phyloP scores from a whole-genome alignment of 2,113 vertebrate genomes.

The Saiga tatarica region DNA sequence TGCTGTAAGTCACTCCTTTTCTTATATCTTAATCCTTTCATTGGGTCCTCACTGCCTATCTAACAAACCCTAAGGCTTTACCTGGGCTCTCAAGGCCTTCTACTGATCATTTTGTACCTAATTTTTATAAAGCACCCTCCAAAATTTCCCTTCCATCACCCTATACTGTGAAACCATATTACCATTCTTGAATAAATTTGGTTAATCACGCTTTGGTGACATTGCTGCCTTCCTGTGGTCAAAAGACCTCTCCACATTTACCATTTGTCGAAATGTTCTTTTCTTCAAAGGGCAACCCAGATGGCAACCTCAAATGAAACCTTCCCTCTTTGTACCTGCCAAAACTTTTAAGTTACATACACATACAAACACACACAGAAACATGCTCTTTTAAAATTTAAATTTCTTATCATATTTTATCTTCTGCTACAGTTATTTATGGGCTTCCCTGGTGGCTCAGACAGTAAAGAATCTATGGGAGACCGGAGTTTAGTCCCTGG shows the following conservation, averaged over 20 bases:
- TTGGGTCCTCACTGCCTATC: neutral
- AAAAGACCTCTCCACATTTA: neutral
- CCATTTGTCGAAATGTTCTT: neutral
- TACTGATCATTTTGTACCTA: neutral
- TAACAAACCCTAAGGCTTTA: neutral
- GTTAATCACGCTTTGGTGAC: neutral
- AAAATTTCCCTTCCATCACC: neutral
- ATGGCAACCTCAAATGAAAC: neutral
- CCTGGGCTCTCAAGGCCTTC: neutral
- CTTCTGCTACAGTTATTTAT: neutral
- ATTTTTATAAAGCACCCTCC: neutral
- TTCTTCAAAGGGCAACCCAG: neutral
- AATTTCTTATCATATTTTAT: neutral
- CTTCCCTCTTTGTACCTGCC: neutral
- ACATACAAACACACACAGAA: neutral
- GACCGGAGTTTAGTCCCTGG: neutral
- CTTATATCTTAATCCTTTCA: neutral
- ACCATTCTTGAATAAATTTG: neutral
- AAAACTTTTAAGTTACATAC: neutral
- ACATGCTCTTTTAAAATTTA: neutral
- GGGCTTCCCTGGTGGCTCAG: neutral
- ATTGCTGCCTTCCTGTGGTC: neutral
- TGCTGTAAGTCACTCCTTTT: neutral
- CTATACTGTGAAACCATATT: neutral
- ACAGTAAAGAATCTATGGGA: neutral